Evolutionary conservation across 2,113 vertebrate species (phyloP).

Genomic region (Ursus arctos): DNA sequence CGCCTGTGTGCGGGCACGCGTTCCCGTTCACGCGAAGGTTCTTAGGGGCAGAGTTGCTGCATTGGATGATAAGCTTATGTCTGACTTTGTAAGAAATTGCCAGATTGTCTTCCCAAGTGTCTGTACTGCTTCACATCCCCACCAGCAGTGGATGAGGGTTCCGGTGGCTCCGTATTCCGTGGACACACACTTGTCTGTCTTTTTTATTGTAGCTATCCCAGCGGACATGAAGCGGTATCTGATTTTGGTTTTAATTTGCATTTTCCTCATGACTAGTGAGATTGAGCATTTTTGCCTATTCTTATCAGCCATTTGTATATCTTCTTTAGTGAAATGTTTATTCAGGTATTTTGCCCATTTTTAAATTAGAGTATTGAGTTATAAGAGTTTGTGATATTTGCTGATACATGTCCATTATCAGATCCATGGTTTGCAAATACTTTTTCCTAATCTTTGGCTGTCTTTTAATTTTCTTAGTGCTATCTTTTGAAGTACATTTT

Average conservation of each 20-base stretch:
- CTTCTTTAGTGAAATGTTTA: neutral
- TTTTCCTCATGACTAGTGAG: neutral
- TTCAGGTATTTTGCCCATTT: neutral
- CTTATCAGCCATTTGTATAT: neutral
- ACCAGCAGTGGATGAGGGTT: neutral
- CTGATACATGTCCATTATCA: neutral
- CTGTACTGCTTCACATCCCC: neutral
- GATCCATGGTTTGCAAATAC: neutral
- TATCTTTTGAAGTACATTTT: neutral
- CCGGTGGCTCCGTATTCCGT: neutral
- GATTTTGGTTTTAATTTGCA: neutral
- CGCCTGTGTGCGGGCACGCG: too few species aligned
- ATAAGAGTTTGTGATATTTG: neutral
- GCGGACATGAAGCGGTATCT: too few species aligned
- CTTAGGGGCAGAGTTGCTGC: neutral
- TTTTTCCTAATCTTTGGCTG: neutral
- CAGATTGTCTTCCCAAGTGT: neutral
- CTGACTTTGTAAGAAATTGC: neutral
- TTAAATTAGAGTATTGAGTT: neutral
- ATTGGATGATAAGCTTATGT: neutral
- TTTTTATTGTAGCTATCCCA: rapidly evolving
- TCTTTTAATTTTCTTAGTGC: neutral
- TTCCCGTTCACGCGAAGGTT: neutral
- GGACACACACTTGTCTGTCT: neutral
- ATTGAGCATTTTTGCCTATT: neutral